Base-by-base conservation (phyloP, 2,888 invertebrate species). In the Resseliella maxima region DNA sequence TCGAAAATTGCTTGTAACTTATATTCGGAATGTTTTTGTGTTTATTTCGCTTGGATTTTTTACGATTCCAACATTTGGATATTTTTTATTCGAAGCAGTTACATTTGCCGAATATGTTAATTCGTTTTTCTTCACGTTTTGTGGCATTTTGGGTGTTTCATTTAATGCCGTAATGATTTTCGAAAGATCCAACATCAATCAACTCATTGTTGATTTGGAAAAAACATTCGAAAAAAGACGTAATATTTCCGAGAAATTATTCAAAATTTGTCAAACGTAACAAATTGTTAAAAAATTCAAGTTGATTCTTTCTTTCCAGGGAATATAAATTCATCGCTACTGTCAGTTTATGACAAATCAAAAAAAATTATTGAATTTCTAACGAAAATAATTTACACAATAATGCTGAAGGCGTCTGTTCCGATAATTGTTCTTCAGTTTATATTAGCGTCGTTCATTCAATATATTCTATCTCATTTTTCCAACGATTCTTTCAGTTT, bases 391-490 rank as follows among this genome's bases (percentile, higher is more conserved):
- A 72, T 72, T 31, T 35, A 72, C n/a, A 72, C 18, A 12, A 31
- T 72, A 31, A 72, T 72, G 72, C 15, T 72, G 18, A 31, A n/a
- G 2, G 72, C 31, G 1, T 72, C 72, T 31, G 72, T 72, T 27
- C 72, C 72, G 6, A n/a, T 72, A 5, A 72, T 72, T 31, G 72
- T 72, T 6, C 72, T 72, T 72, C 72, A 72, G 35, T 72, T 72
- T 35, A 72, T 72, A 72, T 35, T 72, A 0, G 31, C 31, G 72
- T 72, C 72, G 3, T 31, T 72, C 31, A 15, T 72, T 72, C 72
- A 72, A 15, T 72, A 72, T 18, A 72, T 72, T 72, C 27, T 8
- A 72, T 31, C 72, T 10, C 31, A 72, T 35, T 35, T 31, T 2
- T 72, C 72, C 12, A 72, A 72, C 18, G 72, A 72, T 18, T 27